Conservation (phyloP, 2,888 invertebrate species). For the Caradrina kadenii region DNA sequence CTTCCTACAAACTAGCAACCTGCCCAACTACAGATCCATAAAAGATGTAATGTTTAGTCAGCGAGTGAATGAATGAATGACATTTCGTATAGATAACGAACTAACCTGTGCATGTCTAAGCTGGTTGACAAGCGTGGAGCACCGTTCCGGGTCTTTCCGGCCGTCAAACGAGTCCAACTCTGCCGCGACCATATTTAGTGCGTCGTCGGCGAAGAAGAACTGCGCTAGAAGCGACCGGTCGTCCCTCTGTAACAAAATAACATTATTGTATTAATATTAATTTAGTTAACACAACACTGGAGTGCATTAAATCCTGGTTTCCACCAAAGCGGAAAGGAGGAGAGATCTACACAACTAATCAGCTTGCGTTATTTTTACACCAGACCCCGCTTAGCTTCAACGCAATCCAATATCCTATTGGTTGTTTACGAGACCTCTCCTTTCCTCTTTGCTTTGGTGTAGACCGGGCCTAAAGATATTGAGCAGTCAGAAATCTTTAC, state of each 20-base stretch:
- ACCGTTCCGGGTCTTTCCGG: conserved; percentile 99
- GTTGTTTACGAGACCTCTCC: background rate
- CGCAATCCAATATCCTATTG: background rate
- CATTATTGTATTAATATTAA: background rate
- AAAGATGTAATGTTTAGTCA: too few species aligned
- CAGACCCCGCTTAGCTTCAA: background rate
- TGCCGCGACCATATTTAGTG: conserved; percentile 97
- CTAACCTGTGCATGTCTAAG: conserved; percentile 96
- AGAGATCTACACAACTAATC: too few species aligned
- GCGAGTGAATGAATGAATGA: too few species aligned
- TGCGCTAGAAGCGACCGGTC: conserved; percentile 98
- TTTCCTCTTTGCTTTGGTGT: background rate
- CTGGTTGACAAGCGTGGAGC: conserved; percentile 98
- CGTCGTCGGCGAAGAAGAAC: conserved; percentile 99
- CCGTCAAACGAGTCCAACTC: conserved; percentile 99
- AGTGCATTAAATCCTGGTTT: background rate
- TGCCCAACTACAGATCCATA: too few species aligned
- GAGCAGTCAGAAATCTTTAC: background rate
- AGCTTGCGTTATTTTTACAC: background rate
- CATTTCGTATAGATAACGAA: conserved; percentile 13
- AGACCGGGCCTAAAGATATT: background rate
- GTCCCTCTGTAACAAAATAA: conserved; percentile 93
- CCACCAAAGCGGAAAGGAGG: too few species aligned
- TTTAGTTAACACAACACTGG: background rate
- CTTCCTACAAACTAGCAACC: too few species aligned